Base-by-base conservation (phyloP, 2,113 vertebrate genomes). In the Sorex araneus region DNA sequence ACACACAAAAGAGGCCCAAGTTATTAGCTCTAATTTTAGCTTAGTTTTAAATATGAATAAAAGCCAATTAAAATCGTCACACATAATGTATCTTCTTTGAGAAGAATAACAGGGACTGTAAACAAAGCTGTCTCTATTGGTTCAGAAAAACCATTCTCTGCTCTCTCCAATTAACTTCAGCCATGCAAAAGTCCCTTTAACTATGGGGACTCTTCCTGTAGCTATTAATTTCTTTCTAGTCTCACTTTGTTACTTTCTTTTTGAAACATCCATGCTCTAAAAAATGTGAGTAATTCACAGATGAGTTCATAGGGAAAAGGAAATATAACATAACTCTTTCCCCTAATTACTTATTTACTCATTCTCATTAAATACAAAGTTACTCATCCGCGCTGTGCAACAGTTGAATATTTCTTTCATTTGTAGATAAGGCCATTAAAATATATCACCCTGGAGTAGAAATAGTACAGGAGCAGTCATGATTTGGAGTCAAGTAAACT, bases 1-100 rank as follows among this genome's bases (percentile, higher is more conserved):
- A 73, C 10, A 76, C 25, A 71, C 1, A 86, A 74, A 87, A 76
- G 8, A 85, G 67, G 73, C 23, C 45, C 15, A 34, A 28, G 4
- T 28, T 83, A 82, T 84, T 81, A 67, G 32, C 77, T 94, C 43
- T 57, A 3, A 85, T 60, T 60, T 66, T 43, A 4, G 6, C 83
- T 9, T 50, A n/a, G 67, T 80, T 74, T 27, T 86, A 77, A 83
- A 89, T 77, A n/a, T 83, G 64, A 87, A 87, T n/a, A 84, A 83
- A 92, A 82, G 18, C 15, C 66, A n/a, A 63, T 54, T 67, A 77
- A 84, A 82, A 45, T 45, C 15, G 64, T 94, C 70, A 84, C 1
- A 66, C 7, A 15, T n/a, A 47, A 71, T 28, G 54, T 18, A 45
- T 34, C 70, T 95, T 83, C 76, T 87, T 73, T 87, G 64, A 67